phyloP scores from a whole-genome alignment of 2,888 invertebrate species.

The Oscheius onirici region DNA sequence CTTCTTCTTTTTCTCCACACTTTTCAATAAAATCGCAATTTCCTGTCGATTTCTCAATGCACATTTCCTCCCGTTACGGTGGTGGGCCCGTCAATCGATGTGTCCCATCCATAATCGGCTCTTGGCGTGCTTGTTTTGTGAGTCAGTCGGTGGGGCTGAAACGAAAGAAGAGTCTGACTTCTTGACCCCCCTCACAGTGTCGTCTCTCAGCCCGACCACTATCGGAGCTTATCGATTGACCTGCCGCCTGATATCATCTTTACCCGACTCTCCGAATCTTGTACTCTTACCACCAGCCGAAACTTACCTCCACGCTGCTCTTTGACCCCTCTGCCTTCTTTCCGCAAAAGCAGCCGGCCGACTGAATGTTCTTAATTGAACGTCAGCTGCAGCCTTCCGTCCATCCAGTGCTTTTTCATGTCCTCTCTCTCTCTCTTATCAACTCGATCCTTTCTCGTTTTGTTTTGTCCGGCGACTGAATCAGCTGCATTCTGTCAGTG shows the following conservation, averaged over 20 bases:
- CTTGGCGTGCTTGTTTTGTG: constrained; percentile 29
- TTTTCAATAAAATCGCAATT: too few species aligned
- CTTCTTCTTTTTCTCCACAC: too few species aligned
- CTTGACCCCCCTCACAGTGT: not conserved
- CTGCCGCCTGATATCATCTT: constrained; percentile 28
- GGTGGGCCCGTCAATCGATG: constrained; percentile 15
- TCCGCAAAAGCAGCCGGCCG: not conserved
- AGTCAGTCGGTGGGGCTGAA: constrained; percentile 12
- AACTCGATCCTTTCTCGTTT: not conserved
- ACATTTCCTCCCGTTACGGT: too few species aligned
- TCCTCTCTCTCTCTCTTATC: not conserved
- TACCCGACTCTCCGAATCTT: not conserved
- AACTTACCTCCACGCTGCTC: not conserved
- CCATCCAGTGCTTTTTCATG: constrained; percentile 2
- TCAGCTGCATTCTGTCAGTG: not conserved
- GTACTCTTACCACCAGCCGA: not conserved
- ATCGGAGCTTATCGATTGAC: constrained; percentile 25
- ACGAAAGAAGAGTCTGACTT: not conserved
- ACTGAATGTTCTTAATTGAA: constrained; percentile 26
- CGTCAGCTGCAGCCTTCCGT: constrained; percentile 16
- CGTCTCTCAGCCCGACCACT: constrained; percentile 15
- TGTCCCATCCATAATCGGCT: constrained; percentile 26
- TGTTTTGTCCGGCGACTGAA: constrained; percentile 14
- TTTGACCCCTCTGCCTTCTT: not conserved
- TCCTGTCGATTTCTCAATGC: too few species aligned